Base-by-base conservation (phyloP, 2,797 vertebrate species). In the Rhodeus uyekii region DNA sequence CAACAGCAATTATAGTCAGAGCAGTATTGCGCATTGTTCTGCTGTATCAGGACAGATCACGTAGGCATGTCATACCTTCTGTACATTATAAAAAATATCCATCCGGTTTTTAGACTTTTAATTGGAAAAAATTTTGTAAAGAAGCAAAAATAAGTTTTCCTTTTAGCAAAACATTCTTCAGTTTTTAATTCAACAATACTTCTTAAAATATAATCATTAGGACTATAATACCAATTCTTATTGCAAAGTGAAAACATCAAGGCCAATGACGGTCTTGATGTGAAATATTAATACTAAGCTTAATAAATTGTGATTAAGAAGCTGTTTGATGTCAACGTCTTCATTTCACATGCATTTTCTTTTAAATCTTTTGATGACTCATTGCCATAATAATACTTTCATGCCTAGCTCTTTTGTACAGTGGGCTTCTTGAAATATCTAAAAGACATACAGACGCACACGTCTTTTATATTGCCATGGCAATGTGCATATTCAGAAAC, bases 291-390 rank as follows among this genome's bases (percentile, higher is more conserved):
- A 39, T 39, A 48, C 19, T 46, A 76, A 55, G 32, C 32, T 81
- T 55, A 75, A 78, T 50, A 73, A 78, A 75, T 48, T 32, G 18
- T 13, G 34, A 61, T 27, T 74, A 39, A 18, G 42, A 77, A 55
- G 48, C 72, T 22, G 22, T 60, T 83, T 72, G n/a, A 39, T 69
- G 53, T 74, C 63, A 69, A 14, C 48, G 14, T 80, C 55, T 72
- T 81, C 34, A 69, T 61, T 69, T 64, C 38, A 76, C n/a, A 19
- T 63, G 60, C 10, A 6, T 63, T 68, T 71, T 83, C 27, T 84
- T 65, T 76, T 8, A 36, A 50, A 60, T 74, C 39, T 75, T 73
- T n/a, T 53, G 39, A 82, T 84, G 76, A 84, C 36, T 76, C 75
- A 81, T 84, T 12, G 4, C 60, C 22, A 38, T 42, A 78, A 61